Percentiles rank a stretch among this genome's conserved stretches.
These are phyloP conservation scores for Scarus forsteni DNA, from an alignment of 2,797 vertebrate genomes.

Conservation along the genomic window DNA sequence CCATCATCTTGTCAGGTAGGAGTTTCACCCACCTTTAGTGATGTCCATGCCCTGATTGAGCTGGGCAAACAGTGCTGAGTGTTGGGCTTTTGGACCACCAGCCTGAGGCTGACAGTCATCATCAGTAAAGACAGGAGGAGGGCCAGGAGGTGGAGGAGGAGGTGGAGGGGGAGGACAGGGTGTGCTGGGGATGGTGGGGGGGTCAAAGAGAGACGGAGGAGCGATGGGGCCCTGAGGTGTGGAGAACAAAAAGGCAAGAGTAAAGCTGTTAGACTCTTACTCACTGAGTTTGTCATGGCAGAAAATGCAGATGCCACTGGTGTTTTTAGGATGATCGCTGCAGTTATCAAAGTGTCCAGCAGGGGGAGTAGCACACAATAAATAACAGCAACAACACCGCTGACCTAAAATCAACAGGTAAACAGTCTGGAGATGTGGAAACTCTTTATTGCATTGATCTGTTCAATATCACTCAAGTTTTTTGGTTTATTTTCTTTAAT, in stretches of 20 bases:
- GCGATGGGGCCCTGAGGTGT: constrained; percentile 83
- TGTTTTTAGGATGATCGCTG: constrained; percentile 9
- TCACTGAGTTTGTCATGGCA: constrained; percentile 4
- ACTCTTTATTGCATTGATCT: too few species aligned
- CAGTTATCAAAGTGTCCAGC: constrained; percentile 49
- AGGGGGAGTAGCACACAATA: constrained; percentile 68
- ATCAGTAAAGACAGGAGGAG: constrained; percentile 83
- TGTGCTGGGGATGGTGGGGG: constrained; percentile 59
- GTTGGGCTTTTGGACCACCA: constrained; percentile 72
- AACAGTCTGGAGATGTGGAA: too few species aligned
- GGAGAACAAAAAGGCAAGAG: constrained; percentile 2
- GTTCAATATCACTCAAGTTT: too few species aligned
- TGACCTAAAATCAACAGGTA: too few species aligned
- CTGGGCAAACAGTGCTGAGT: constrained; percentile 92
- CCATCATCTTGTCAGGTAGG: too few species aligned
- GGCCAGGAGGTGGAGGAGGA: constrained; percentile 90
- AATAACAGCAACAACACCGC: not conserved
- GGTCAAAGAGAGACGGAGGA: constrained; percentile 74
- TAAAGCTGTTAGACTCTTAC: not conserved
- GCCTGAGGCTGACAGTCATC: constrained; percentile 75
- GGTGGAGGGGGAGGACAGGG: constrained; percentile 84
- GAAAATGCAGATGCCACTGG: not conserved
- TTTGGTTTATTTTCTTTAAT: too few species aligned
- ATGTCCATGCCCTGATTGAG: constrained; percentile 97
- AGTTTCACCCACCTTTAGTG: constrained; percentile 89